These are phyloP conservation scores for Sparus aurata DNA, from an alignment of 2,797 vertebrate species.

Conservation along the genomic window DNA sequence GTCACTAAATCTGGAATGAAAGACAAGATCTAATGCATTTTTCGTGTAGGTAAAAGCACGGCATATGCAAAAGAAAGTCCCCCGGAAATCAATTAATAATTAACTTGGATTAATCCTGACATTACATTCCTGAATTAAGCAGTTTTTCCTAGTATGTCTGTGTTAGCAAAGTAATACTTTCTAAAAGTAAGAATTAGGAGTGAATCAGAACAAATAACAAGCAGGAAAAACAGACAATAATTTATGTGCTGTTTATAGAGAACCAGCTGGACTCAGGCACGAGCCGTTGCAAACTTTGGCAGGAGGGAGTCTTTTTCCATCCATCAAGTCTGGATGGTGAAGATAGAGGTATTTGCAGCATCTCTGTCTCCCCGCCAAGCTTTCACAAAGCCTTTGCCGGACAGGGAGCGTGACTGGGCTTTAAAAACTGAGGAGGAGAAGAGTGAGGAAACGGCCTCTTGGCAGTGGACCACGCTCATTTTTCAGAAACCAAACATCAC, in stretches of 20 bases:
- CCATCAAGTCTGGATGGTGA: slow-evolving; percentile 43
- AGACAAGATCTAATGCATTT: background rate
- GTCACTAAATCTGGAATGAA: background rate
- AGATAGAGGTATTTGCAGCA: slow-evolving; percentile 58
- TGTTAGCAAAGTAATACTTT: slow-evolving; percentile 17
- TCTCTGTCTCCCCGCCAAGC: slow-evolving; percentile 40
- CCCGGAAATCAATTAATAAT: background rate
- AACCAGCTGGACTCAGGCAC: slow-evolving; percentile 54
- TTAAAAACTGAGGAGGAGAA: slow-evolving; percentile 1
- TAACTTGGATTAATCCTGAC: too few species aligned
- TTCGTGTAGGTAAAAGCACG: background rate
- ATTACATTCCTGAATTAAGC: too few species aligned
- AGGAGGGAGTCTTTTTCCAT: slow-evolving; percentile 42
- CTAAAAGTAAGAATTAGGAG: slow-evolving; percentile 31
- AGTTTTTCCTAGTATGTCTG: background rate
- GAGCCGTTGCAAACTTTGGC: slow-evolving; percentile 51
- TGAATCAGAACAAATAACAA: slow-evolving; percentile 32
- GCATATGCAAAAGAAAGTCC: background rate
- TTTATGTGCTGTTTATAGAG: slow-evolving; percentile 51
- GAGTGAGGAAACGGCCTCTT: background rate
- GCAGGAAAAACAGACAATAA: slow-evolving; percentile 19
- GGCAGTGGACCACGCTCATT: background rate
- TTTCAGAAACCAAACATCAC: background rate
- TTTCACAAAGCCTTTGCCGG: slow-evolving; percentile 24
- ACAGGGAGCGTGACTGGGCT: slow-evolving; percentile 17